Percentiles rank a stretch among this genome's conserved stretches.
Evolutionary conservation across 2,888 invertebrate species (phyloP).

Genomic region (Drosophila acutilabella): DNA sequence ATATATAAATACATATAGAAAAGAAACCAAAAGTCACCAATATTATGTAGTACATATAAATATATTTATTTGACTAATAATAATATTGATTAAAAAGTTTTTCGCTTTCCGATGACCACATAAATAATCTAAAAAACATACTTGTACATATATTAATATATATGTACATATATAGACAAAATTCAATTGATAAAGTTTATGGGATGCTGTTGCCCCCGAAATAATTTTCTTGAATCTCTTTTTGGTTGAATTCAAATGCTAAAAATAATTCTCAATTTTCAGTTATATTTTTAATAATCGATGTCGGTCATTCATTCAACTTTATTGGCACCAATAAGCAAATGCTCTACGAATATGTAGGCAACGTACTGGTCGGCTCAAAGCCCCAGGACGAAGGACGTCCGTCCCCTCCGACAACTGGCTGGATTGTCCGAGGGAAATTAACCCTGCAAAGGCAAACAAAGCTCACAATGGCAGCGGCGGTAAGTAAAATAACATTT

Average conservation of each 20-base stretch:
- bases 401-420: slow-evolving; percentile 83
- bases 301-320: slow-evolving; percentile 82
- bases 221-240: slow-evolving; percentile 30
- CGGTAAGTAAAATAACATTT: slow-evolving; percentile 75
- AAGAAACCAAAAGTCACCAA: slow-evolving; percentile 1
- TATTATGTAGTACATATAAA: slow-evolving; percentile 3
- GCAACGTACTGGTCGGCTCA: slow-evolving; percentile 84
- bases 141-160: slow-evolving; percentile 12
- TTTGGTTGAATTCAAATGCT: slow-evolving; percentile 41
- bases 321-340: slow-evolving; percentile 84
- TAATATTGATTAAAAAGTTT: slow-evolving; percentile 51
- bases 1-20: slow-evolving; percentile 3
- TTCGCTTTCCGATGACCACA: slow-evolving; percentile 38
- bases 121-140: slow-evolving; percentile 23
- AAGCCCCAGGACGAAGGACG: slow-evolving; percentile 84
- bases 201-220: slow-evolving; percentile 66
- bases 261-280: slow-evolving; percentile 48
- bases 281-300: slow-evolving; percentile 80
- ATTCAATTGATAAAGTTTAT: slow-evolving; percentile 72
- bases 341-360: slow-evolving; percentile 85
- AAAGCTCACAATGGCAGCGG: slow-evolving; percentile 81
- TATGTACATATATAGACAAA: slow-evolving; percentile 50
- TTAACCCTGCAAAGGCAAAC: slow-evolving; percentile 83
- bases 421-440: slow-evolving; percentile 85
- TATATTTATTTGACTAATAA: slow-evolving; percentile 19